These are phyloP conservation scores for Mamestra brassicae DNA, from an alignment of 2,888 invertebrate genomes.

Conservation along the genomic window DNA sequence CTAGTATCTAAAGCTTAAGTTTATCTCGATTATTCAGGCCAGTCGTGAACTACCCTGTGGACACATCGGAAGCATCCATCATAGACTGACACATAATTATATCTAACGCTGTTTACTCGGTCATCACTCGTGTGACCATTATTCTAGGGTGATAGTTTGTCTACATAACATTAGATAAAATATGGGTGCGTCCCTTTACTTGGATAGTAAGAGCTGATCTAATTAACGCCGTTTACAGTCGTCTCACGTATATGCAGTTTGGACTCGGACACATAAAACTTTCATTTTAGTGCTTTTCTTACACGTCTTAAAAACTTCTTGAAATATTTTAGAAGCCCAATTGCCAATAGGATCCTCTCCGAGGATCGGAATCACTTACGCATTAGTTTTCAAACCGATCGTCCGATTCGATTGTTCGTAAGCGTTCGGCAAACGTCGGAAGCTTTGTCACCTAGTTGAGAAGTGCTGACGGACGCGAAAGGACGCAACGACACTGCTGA, in stretches of 20 bases:
- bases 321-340: not conserved
- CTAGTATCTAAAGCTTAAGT: not conserved
- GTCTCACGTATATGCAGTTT: slow-evolving; percentile 30
- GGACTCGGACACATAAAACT: slow-evolving; percentile 10
- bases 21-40: slow-evolving; percentile 22
- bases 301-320: slow-evolving; percentile 5
- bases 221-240: not conserved
- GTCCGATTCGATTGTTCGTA: slow-evolving; percentile 9
- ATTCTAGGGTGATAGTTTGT: slow-evolving; percentile 10
- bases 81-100: slow-evolving; percentile 50
- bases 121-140: slow-evolving; percentile 24
- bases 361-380: slow-evolving; percentile 16
- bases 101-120: slow-evolving; percentile 45
- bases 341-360: not conserved
- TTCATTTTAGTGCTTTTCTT: slow-evolving; percentile 11
- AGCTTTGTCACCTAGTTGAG: slow-evolving; percentile 59
- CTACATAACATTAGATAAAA: slow-evolving; percentile 5
- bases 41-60: slow-evolving; percentile 17
- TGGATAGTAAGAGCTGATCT: not conserved
- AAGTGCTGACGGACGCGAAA: slow-evolving; percentile 53
- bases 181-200: not conserved
- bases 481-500: slow-evolving; percentile 39
- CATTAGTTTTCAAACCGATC: slow-evolving; percentile 32
- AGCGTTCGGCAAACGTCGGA: slow-evolving; percentile 46
- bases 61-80: slow-evolving; percentile 51